A percentile compares a stretch with the other conserved stretches of the same genome.
Conservation (phyloP, 2,797 vertebrate genomes). For the Ambastaia sidthimunki region DNA sequence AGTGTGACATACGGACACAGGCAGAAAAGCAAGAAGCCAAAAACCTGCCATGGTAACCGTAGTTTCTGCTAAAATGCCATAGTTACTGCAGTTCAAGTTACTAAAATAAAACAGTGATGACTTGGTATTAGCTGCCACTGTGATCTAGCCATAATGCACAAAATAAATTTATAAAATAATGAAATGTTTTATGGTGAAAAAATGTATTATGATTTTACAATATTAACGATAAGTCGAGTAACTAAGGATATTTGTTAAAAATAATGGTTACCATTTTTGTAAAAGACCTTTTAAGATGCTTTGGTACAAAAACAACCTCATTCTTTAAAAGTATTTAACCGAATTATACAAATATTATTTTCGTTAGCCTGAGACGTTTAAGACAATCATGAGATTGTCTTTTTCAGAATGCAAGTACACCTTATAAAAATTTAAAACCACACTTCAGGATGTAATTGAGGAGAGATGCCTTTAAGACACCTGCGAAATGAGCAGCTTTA, state of each 20-base stretch:
- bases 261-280: too few relatives aligned
- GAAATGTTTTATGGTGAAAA: not conserved
- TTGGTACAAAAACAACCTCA: not conserved
- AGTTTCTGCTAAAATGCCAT: not conserved
- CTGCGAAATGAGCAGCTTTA: constrained; percentile 14
- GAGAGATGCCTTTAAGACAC: not conserved
- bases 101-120: not conserved
- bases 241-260: too few relatives aligned
- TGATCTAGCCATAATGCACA: not conserved
- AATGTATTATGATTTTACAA: not conserved
- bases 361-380: not conserved
- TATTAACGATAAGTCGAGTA: not conserved
- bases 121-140: not conserved
- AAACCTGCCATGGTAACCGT: constrained; percentile 3
- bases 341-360: not conserved
- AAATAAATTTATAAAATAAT: not conserved
- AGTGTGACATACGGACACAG: not conserved
- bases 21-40: not conserved
- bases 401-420: not conserved
- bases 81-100: not conserved
- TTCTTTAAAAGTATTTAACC: not conserved
- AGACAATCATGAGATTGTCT: not conserved
- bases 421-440: constrained; percentile 1
- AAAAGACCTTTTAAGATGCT: not conserved
- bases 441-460: constrained; percentile 3